These are phyloP conservation scores for Serinus canaria DNA, from an alignment of 2,113 vertebrate species.

Conservation along the genomic window DNA sequence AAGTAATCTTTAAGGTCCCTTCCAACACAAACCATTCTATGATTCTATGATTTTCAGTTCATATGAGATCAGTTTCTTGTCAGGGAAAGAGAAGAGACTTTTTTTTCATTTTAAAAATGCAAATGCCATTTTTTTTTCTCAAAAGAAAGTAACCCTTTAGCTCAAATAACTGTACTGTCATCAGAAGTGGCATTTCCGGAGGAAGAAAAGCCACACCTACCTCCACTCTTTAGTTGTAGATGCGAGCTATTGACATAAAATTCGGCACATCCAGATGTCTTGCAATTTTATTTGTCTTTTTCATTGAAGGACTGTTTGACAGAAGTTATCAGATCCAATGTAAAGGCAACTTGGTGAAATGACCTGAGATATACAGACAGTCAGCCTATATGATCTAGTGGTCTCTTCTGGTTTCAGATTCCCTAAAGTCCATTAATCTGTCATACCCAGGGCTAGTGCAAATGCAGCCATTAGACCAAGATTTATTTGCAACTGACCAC, in stretches of 20 bases:
- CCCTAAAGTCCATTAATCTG: slow-evolving; percentile 9
- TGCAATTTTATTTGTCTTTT: neutral
- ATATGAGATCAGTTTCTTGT: neutral
- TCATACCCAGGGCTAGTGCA: neutral
- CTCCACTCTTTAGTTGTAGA: neutral
- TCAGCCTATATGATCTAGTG: neutral
- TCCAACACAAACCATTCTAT: neutral
- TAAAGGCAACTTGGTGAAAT: neutral
- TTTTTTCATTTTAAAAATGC: neutral
- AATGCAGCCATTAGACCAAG: slow-evolving; percentile 7
- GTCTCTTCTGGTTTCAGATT: neutral
- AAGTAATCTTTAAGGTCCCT: neutral
- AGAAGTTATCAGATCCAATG: neutral
- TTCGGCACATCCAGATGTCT: neutral
- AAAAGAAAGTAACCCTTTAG: neutral
- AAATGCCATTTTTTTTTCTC: neutral
- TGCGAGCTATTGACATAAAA: neutral
- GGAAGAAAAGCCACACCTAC: neutral
- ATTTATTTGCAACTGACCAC: slow-evolving; percentile 52
- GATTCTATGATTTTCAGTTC: neutral
- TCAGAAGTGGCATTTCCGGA: neutral
- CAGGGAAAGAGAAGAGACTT: neutral
- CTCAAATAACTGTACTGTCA: neutral
- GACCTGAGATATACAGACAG: neutral
- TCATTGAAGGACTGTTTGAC: neutral